Conservation (phyloP, 2,113 vertebrate species). For the Jacana jacana region DNA sequence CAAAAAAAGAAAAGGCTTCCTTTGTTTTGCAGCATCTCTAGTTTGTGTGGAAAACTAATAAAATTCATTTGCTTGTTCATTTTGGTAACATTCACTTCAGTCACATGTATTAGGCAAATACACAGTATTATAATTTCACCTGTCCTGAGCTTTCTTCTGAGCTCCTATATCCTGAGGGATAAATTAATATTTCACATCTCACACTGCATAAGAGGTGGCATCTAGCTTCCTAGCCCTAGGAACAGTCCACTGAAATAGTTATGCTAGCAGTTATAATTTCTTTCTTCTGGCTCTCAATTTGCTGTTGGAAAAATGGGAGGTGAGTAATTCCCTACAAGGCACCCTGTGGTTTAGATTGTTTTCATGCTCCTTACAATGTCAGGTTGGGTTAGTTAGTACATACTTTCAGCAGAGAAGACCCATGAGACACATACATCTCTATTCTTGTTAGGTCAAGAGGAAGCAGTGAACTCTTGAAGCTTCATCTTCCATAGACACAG, state of each 20-base stretch:
- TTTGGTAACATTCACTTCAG: neutral
- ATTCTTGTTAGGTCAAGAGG: neutral
- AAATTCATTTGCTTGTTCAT: neutral
- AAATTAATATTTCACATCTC: neutral
- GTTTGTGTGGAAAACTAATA: neutral
- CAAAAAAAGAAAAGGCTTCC: neutral
- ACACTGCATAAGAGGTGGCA: neutral
- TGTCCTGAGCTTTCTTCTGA: conserved; percentile 1
- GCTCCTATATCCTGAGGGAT: neutral
- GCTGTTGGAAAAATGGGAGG: neutral
- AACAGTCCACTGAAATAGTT: neutral
- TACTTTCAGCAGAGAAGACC: neutral
- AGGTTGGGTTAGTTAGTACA: neutral
- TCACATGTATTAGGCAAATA: neutral
- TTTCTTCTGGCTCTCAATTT: neutral
- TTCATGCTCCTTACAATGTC: neutral
- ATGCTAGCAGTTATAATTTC: neutral
- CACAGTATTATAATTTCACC: neutral
- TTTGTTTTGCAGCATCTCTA: neutral
- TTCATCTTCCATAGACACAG: neutral
- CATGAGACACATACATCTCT: neutral
- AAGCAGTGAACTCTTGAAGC: neutral
- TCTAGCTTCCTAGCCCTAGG: neutral
- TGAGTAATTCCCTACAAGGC: neutral
- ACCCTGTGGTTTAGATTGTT: neutral